Evolutionary conservation across 2,888 invertebrate species (phyloP).

Genomic region (Zaprionus lineosus): DNA sequence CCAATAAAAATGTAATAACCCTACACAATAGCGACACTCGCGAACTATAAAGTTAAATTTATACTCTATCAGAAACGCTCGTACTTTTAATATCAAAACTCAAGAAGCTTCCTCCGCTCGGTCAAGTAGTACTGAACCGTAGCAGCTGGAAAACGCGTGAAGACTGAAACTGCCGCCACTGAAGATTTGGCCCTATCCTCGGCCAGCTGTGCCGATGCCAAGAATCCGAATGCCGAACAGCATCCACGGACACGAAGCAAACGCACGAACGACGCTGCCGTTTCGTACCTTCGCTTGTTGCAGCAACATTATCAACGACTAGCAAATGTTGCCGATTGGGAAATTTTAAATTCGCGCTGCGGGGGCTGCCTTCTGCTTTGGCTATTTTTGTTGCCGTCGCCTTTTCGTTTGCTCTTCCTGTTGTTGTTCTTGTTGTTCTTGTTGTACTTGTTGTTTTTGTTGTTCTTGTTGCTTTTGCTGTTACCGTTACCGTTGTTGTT

Average conservation of each 20-base stretch:
- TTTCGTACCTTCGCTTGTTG: conserved; percentile 50
- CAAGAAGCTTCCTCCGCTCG: too few species aligned
- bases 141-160: conserved; percentile 81
- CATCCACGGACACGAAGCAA: conserved; percentile 25
- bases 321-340: conserved; percentile 56
- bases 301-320: conserved; percentile 54
- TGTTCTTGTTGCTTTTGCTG: conserved; percentile 10
- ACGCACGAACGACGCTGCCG: conserved; percentile 1
- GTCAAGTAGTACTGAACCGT: conserved; percentile 58
- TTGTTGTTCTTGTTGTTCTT: conserved; percentile 13
- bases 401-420: too few species aligned
- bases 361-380: conserved; percentile 45
- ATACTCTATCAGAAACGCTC: too few species aligned
- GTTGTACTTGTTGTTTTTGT: too few species aligned
- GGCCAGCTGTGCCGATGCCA: conserved; percentile 23
- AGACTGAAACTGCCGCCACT: conserved; percentile 73
- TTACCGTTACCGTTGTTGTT: conserved; percentile 22
- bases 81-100: conserved; percentile 27
- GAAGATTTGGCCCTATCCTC: conserved; percentile 31
- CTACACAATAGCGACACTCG: too few species aligned
- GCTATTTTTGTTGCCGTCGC: too few species aligned
- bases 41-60: too few species aligned
- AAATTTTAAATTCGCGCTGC: conserved; percentile 54
- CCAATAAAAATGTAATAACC: too few species aligned
- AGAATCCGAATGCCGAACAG: conserved; percentile 23